A percentile compares a stretch with the other conserved stretches of the same genome.
Conservation (phyloP, 2,888 invertebrate species). For the Drosophila emarginata region DNA sequence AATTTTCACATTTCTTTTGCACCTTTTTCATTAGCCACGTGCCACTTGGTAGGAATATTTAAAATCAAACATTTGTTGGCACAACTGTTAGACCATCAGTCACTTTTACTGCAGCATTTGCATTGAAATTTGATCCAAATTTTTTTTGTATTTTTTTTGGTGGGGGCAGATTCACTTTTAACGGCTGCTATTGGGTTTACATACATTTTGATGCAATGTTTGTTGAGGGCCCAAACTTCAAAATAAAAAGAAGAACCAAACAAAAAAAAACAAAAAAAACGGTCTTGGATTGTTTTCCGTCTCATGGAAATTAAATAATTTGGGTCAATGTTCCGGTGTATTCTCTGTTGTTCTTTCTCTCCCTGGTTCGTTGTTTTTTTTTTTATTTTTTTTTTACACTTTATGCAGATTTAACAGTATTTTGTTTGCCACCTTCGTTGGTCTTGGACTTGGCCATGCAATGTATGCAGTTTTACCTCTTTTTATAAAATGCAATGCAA, state of each 20-base stretch:
- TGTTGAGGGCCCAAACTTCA: slow-evolving; percentile 42
- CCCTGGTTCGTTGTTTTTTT: slow-evolving; percentile 22
- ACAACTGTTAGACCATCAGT: slow-evolving; percentile 39
- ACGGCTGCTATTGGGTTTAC: slow-evolving; percentile 50
- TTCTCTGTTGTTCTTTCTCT: not conserved
- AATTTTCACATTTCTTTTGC: slow-evolving; percentile 56
- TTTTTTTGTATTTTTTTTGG: slow-evolving; percentile 3
- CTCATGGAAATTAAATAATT: slow-evolving; percentile 6
- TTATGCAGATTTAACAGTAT: slow-evolving; percentile 65
- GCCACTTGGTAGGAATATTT: slow-evolving; percentile 42
- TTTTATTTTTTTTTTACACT: slow-evolving; percentile 30
- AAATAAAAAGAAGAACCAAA: not conserved
- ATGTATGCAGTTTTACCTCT: slow-evolving; percentile 44
- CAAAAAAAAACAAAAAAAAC: slow-evolving; percentile 21
- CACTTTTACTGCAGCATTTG: slow-evolving; percentile 51
- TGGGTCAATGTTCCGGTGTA: slow-evolving; percentile 6
- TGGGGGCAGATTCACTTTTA: slow-evolving; percentile 42
- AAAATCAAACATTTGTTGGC: slow-evolving; percentile 1
- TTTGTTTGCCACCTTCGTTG: slow-evolving; percentile 59
- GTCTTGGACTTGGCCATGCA: slow-evolving; percentile 79
- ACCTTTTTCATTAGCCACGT: slow-evolving; percentile 72
- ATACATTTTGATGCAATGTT: slow-evolving; percentile 64
- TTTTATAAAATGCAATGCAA: slow-evolving; percentile 40
- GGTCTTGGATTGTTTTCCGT: slow-evolving; percentile 47
- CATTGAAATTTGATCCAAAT: slow-evolving; percentile 65